phyloP scores from a whole-genome alignment of 2,888 invertebrate species.

The Lumbricus terrestris region DNA sequence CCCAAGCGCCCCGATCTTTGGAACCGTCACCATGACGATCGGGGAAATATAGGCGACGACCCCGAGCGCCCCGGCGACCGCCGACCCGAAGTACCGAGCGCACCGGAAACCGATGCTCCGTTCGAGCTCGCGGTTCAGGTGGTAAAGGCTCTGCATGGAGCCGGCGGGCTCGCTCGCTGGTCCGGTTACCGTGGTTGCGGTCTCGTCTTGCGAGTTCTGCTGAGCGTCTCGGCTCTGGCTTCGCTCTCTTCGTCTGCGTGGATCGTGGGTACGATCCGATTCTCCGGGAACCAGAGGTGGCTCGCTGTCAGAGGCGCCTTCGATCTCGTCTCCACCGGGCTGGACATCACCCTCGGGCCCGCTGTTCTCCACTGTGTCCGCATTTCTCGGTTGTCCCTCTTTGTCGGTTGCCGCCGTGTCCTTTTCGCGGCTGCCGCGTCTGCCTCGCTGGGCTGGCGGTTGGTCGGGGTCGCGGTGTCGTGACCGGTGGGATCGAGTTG shows the following conservation, averaged over 20 bases:
- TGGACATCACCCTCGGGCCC: slow-evolving; percentile 25
- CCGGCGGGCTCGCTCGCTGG: slow-evolving; percentile 94
- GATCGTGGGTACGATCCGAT: slow-evolving; percentile 21
- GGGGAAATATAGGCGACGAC: slow-evolving; percentile 86
- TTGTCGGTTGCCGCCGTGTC: neutral
- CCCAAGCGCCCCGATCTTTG: slow-evolving; percentile 71
- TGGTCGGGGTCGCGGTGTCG: slow-evolving; percentile 36
- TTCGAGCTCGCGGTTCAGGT: slow-evolving; percentile 53
- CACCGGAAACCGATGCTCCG: slow-evolving; percentile 53
- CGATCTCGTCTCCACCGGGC: slow-evolving; percentile 43
- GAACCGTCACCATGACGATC: slow-evolving; percentile 88
- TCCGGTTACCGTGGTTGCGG: slow-evolving; percentile 92
- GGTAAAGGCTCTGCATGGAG: slow-evolving; percentile 76
- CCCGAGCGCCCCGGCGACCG: slow-evolving; percentile 76
- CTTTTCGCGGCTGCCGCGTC: neutral
- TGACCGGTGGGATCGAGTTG: slow-evolving; percentile 68
- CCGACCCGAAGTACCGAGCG: slow-evolving; percentile 73
- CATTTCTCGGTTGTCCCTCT: neutral
- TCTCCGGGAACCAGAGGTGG: slow-evolving; percentile 24
- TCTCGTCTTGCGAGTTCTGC: slow-evolving; percentile 99
- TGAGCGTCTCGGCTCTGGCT: slow-evolving; percentile 63
- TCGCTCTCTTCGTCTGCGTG: neutral
- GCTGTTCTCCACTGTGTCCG: slow-evolving; percentile 37
- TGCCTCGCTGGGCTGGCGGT: neutral
- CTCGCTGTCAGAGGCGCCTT: slow-evolving; percentile 39